Base-by-base conservation (phyloP, 2,888 invertebrate genomes). In the Limnephilus rhombicus region DNA sequence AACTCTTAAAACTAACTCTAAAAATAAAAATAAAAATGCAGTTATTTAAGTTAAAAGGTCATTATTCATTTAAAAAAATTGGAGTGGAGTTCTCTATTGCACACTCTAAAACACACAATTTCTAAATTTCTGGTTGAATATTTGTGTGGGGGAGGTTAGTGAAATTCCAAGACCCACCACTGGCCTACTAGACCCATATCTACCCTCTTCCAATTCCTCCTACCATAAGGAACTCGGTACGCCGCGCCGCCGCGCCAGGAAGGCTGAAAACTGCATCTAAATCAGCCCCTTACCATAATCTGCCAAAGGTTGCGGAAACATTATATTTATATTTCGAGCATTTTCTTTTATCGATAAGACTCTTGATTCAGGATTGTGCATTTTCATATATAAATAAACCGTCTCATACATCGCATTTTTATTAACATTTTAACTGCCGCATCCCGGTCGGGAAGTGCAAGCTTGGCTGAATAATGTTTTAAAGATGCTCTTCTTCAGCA, bases 281-380 rank as follows among this genome's bases (percentile, higher is more conserved):
- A 88, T 88, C 53, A 34, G 9, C 68, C 31, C 53, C 68, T 88
- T 88, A 80, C 24, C 88, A 88, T 88, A 88, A 88, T 80, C 80
- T 80, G 80, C 68, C 45, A 49, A 86, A 86, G 86, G 86, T 86
- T 86, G 86, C 49, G 45, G 45, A 86, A 45, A 9, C 7, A 68
- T 68, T 68, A 9, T 24, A 68, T 68, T 68, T 68, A 9, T 24
- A 68, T 68, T 68, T 68, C 68, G 68, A n/a, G 68, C 68, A 68
- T 68, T 24, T 68, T 68, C 24, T 24, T 68, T 68, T 68, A 68
- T 68, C 68, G 68, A 68, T 68, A 68, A 68, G 68, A 68, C 24
- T 24, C 68, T 68, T 68, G 24, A 68, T 68, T 24, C 68, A 9
- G n/a, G 24, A 68, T 68, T 68, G 68, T 68, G 68, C 68, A 68